phyloP scores from a whole-genome alignment of 1,140 invertebrate genomes.

The Psix sp. region DNA sequence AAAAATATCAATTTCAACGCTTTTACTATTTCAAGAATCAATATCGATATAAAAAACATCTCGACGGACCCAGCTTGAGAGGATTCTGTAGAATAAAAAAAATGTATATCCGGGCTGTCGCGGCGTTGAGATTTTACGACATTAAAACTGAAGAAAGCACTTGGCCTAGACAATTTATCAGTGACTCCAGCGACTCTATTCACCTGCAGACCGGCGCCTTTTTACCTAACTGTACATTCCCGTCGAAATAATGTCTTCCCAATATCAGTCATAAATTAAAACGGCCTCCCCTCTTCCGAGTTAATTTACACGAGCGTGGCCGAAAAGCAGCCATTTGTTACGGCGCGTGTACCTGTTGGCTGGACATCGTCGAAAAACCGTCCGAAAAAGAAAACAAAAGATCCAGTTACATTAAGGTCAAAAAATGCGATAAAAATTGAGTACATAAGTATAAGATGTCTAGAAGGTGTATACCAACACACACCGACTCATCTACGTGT shows the following conservation, averaged over 20 bases:
- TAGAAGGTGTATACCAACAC: constrained; percentile 43
- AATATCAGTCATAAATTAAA: constrained; percentile 50
- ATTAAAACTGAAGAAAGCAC: constrained; percentile 7
- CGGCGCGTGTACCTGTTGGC: constrained; percentile 45
- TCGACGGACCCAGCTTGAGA: no score
- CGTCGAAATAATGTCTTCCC: constrained; percentile 25
- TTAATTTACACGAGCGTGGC: constrained; percentile 47
- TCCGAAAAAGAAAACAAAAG: constrained; percentile 51
- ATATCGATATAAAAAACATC: no score
- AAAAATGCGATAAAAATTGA: constrained; percentile 57
- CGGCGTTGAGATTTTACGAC: not conserved
- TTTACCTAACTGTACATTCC: constrained; percentile 36
- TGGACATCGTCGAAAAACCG: constrained; percentile 41
- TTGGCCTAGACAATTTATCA: constrained; percentile 24
- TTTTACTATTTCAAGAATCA: no score
- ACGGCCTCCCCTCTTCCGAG: constrained; percentile 5
- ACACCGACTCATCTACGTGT: constrained; percentile 47
- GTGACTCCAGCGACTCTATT: constrained; percentile 16
- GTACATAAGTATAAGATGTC: constrained; percentile 56
- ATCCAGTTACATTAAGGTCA: constrained; percentile 55
- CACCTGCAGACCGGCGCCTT: constrained; percentile 25
- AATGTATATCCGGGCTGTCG: not conserved
- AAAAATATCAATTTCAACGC: no score
- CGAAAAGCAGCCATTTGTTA: constrained; percentile 50
- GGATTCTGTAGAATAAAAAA: no score